A percentile compares a stretch with the other conserved stretches of the same genome.
Conservation (phyloP, 2,797 vertebrate genomes). For the Meriones psammophilus region DNA sequence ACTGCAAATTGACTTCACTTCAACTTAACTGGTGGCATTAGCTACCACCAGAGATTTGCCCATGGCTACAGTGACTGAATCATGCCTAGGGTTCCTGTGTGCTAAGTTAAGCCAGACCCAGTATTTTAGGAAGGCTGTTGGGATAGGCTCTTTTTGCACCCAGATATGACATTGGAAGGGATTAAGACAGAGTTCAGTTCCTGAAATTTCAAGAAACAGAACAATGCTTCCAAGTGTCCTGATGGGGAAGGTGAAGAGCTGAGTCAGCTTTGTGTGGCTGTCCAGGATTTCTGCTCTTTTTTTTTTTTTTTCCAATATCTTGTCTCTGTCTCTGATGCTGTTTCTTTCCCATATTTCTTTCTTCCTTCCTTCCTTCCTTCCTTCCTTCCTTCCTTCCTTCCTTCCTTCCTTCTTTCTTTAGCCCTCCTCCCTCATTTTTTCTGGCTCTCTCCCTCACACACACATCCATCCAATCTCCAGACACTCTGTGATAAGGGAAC, state of each 20-base stretch:
- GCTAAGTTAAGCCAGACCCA: slow-evolving; percentile 11
- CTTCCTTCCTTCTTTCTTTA: too few relatives aligned
- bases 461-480: neutral
- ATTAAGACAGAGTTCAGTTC: neutral
- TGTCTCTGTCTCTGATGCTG: neutral
- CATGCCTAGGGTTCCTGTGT: neutral
- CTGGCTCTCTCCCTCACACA: neutral
- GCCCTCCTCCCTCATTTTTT: neutral
- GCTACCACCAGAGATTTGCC: neutral
- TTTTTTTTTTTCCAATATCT: neutral
- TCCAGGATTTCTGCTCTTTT: neutral
- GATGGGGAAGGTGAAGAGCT: neutral
- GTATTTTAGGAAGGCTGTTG: slow-evolving; percentile 11
- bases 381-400: too few relatives aligned
- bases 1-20: neutral
- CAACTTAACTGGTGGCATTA: slow-evolving; percentile 13
- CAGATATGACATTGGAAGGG: slow-evolving; percentile 49
- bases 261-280: neutral
- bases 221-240: neutral
- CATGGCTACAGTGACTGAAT: neutral
- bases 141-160: slow-evolving; percentile 11
- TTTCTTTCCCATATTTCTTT: neutral
- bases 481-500: neutral
- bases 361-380: neutral
- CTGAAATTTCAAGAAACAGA: slow-evolving; percentile 48